Evolutionary conservation across 2,888 invertebrate species (phyloP).

Genomic region (Idaea aversata): DNA sequence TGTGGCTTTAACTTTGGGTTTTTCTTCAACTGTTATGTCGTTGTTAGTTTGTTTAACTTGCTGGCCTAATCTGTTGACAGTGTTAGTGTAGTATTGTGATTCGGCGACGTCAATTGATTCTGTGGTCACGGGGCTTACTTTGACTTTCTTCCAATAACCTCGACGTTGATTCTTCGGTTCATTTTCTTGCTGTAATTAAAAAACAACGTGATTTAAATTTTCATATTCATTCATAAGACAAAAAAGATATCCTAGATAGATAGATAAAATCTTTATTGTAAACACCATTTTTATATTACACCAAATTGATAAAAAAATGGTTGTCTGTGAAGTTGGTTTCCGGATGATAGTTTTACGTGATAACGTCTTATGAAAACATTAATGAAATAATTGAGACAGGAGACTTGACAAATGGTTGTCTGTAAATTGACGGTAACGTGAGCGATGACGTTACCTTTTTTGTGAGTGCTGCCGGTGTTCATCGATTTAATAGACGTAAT

Average conservation of each 20-base stretch:
- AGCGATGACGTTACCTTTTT: no score
- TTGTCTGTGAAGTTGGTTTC: no score
- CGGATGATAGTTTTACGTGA: no score
- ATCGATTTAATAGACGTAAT: no score
- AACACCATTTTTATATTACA: no score
- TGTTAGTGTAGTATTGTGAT: conserved; percentile 84
- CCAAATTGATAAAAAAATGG: no score
- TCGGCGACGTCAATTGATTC: conserved; percentile 90
- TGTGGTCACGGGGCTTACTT: conserved; percentile 75
- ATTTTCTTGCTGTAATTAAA: conserved; percentile 50
- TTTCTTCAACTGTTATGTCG: conserved; percentile 46
- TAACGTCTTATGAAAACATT: no score
- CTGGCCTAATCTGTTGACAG: conserved; percentile 76
- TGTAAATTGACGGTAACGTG: no score
- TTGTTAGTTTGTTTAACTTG: conserved; percentile 42
- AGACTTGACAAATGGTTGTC: no score
- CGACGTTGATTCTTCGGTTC: conserved; percentile 73
- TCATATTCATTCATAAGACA: not conserved
- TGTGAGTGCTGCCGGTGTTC: no score
- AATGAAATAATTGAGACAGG: no score
- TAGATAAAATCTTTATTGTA: no score
- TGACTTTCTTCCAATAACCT: conserved; percentile 88
- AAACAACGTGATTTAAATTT: conserved; percentile 9
- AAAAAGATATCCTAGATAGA: not conserved
- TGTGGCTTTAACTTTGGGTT: conserved; percentile 49